Evolutionary conservation across 2,888 invertebrate genomes (phyloP).

Genomic region (Rotaria sp.): DNA sequence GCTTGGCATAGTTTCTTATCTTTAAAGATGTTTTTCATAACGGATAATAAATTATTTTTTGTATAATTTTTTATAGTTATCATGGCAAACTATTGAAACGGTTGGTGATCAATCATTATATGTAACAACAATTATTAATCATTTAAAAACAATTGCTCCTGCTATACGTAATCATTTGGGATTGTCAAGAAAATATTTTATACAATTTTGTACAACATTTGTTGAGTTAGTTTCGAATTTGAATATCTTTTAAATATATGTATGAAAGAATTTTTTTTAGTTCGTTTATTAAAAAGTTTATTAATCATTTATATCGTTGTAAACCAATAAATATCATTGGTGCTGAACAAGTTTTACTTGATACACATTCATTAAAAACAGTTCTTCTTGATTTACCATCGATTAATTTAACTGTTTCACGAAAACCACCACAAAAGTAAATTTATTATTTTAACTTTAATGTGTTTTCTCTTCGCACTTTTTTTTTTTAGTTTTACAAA

Average conservation of each 20-base stretch:
- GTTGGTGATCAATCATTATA: slow-evolving; percentile 96
- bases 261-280: background rate
- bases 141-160: slow-evolving; percentile 77
- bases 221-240: slow-evolving; percentile 62
- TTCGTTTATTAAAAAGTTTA: slow-evolving; percentile 84
- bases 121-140: slow-evolving; percentile 77
- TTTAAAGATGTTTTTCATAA: no score
- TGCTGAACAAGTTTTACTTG: slow-evolving; percentile 87
- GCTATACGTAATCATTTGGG: slow-evolving; percentile 78
- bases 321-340: slow-evolving; percentile 80
- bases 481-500: slow-evolving; percentile 31
- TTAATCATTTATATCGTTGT: slow-evolving; percentile 76
- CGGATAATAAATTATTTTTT: no score
- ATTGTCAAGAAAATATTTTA: slow-evolving; percentile 89
- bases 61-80: slow-evolving; percentile 58
- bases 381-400: slow-evolving; percentile 87
- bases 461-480: background rate
- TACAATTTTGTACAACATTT: slow-evolving; percentile 91
- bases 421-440: slow-evolving; percentile 68
- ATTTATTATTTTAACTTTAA: background rate
- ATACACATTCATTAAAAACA: slow-evolving; percentile 68
- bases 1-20: no score
- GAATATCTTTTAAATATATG: background rate
- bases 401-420: slow-evolving; percentile 73
- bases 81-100: slow-evolving; percentile 82